Percentiles rank a stretch among this genome's conserved stretches.
phyloP scores from a whole-genome alignment of 2,888 invertebrate species.

The Apamea monoglypha region DNA sequence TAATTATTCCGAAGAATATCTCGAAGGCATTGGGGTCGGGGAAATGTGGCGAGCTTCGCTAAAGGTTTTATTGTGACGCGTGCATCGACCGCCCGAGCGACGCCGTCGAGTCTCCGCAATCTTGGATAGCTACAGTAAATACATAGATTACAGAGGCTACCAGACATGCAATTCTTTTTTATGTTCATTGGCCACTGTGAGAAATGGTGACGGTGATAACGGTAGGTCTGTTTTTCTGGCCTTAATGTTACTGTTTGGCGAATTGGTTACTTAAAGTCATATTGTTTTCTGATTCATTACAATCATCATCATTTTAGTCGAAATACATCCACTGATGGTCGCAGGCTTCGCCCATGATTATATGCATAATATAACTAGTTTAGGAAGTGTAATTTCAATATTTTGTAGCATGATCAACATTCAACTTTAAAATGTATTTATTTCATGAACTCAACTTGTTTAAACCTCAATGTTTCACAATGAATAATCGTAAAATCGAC shows the following conservation, averaged over 20 bases:
- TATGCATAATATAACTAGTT: background rate
- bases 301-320: background rate
- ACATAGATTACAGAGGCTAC: conserved; percentile 74
- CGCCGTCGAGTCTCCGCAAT: conserved; percentile 86
- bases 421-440: conserved; percentile 13
- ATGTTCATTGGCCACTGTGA: conserved; percentile 51
- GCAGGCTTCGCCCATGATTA: background rate
- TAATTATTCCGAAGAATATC: conserved; percentile 62
- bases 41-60: conserved; percentile 62
- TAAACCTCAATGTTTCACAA: conserved; percentile 41
- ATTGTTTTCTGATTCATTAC: background rate
- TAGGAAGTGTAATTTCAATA: background rate
- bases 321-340: background rate
- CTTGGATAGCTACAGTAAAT: conserved; percentile 81
- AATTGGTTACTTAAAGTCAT: background rate
- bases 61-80: conserved; percentile 73
- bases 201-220: background rate
- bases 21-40: conserved; percentile 55
- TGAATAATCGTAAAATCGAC: conserved; percentile 49
- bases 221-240: conserved; percentile 3
- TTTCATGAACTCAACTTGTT: conserved; percentile 58
- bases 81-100: conserved; percentile 84
- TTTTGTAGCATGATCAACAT: background rate
- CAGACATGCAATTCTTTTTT: conserved; percentile 71
- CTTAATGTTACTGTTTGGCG: background rate